A percentile compares a stretch with the other conserved stretches of the same genome.
Conservation (phyloP, 1,140 invertebrate species). For the Ridgeia piscesae region DNA sequence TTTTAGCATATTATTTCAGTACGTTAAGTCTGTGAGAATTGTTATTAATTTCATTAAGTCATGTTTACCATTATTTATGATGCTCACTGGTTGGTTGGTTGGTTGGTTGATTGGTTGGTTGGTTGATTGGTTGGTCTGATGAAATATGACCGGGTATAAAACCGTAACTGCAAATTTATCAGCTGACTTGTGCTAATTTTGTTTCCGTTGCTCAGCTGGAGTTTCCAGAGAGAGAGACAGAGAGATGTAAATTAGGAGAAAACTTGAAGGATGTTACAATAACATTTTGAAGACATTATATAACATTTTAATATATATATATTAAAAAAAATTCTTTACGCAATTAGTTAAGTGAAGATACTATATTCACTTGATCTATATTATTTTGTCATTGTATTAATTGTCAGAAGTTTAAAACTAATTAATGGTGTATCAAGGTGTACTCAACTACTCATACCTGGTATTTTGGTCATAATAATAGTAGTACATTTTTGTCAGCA, state of each 20-base stretch:
- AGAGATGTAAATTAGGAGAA: not conserved
- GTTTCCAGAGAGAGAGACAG: not conserved
- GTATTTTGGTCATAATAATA: not conserved
- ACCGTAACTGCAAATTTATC: not conserved
- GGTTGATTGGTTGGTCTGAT: too few relatives aligned
- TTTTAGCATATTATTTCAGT: constrained; percentile 1
- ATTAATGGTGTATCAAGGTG: not conserved
- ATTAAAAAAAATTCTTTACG: too few relatives aligned
- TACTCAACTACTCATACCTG: not conserved
- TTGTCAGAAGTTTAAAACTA: not conserved
- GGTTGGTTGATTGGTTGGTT: not conserved
- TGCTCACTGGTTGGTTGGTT: not conserved
- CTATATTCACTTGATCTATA: not conserved
- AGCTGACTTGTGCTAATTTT: not conserved
- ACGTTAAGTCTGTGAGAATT: not conserved
- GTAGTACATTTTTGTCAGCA: not conserved
- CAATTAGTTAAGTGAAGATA: not conserved
- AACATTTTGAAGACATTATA: not conserved
- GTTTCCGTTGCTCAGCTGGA: not conserved
- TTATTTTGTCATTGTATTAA: not conserved
- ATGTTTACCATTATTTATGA: not conserved
- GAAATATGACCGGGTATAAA: too few relatives aligned
- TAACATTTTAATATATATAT: not conserved
- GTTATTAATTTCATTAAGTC: not conserved
- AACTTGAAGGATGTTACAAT: not conserved